phyloP scores from a whole-genome alignment of 2,113 vertebrate species.

The Syrrhaptes paradoxus region DNA sequence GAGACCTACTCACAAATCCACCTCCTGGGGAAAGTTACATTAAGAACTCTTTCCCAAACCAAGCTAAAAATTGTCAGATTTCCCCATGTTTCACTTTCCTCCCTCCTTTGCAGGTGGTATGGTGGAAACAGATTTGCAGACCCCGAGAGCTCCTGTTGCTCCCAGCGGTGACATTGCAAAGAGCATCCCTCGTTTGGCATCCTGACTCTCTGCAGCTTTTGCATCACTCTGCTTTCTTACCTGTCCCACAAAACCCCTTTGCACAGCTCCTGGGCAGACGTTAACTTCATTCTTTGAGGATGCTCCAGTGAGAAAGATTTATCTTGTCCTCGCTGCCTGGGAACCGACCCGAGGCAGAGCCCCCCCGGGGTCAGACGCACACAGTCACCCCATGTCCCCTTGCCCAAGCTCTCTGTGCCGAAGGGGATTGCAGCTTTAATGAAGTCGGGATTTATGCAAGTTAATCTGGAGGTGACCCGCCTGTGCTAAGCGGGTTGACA shows the following conservation, averaged over 20 bases:
- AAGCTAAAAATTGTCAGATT: background rate
- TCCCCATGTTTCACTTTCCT: background rate
- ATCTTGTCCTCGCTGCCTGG: slow-evolving; percentile 63
- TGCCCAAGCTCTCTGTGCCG: background rate
- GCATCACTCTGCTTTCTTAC: slow-evolving; percentile 20
- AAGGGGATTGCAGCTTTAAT: slow-evolving; percentile 31
- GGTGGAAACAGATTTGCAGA: background rate
- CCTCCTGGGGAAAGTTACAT: background rate
- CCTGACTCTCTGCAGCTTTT: slow-evolving; percentile 72
- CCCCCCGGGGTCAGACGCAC: background rate
- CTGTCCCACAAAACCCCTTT: slow-evolving; percentile 67
- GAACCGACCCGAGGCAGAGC: slow-evolving; percentile 28
- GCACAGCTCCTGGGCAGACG: slow-evolving; percentile 73
- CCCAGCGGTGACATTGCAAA: background rate
- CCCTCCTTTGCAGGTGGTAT: background rate
- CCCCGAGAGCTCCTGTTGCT: background rate
- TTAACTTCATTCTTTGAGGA: slow-evolving; percentile 54
- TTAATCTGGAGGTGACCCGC: background rate
- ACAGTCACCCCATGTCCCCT: background rate
- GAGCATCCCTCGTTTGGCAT: slow-evolving; percentile 33
- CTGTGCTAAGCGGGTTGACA: background rate
- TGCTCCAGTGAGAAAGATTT: slow-evolving; percentile 63
- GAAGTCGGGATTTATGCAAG: slow-evolving; percentile 33
- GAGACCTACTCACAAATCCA: background rate
- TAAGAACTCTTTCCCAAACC: background rate